These are phyloP conservation scores for Parelbella ahira DNA, from an alignment of 2,888 invertebrate species.

Conservation along the genomic window DNA sequence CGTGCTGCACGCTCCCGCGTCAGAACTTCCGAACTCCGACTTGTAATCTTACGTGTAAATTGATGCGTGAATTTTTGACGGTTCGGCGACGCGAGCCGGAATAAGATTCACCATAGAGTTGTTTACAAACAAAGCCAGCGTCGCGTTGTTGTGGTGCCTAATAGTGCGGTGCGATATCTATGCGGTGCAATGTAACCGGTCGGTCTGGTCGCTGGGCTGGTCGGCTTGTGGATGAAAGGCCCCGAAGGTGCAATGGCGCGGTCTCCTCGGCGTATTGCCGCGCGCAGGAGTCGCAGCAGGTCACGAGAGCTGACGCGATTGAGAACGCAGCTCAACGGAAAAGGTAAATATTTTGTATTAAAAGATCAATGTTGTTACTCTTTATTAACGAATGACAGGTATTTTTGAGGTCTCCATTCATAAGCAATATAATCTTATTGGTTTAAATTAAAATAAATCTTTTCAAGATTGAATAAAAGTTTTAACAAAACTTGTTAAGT, in stretches of 20 bases:
- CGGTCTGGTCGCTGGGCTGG: constrained; percentile 11
- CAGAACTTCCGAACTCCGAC: constrained; percentile 6
- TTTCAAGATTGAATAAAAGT: no score
- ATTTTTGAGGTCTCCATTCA: background rate
- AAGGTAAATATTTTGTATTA: no score
- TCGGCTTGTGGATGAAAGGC: constrained; percentile 7
- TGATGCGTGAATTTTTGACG: constrained; percentile 20
- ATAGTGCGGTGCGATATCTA: no score
- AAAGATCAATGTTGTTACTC: no score
- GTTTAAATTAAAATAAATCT: no score
- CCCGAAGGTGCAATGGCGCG: constrained; percentile 54
- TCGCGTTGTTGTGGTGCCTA: background rate
- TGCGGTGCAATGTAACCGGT: constrained; percentile 13
- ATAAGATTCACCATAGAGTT: constrained; percentile 22
- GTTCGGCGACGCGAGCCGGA: constrained; percentile 18
- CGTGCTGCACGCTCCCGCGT: constrained; percentile 44
- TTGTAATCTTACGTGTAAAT: constrained; percentile 1
- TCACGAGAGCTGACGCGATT: constrained; percentile 61
- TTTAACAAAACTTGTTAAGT: no score
- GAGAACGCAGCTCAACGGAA: constrained; percentile 61
- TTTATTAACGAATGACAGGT: background rate
- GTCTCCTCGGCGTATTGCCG: constrained; percentile 62
- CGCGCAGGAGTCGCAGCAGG: constrained; percentile 58
- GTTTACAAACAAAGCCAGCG: constrained; percentile 33
- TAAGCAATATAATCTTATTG: no score